A percentile compares a stretch with the other conserved stretches of the same genome.
Evolutionary conservation across 2,888 invertebrate species (phyloP).

Genomic region (Meliscaeva auricollis): DNA sequence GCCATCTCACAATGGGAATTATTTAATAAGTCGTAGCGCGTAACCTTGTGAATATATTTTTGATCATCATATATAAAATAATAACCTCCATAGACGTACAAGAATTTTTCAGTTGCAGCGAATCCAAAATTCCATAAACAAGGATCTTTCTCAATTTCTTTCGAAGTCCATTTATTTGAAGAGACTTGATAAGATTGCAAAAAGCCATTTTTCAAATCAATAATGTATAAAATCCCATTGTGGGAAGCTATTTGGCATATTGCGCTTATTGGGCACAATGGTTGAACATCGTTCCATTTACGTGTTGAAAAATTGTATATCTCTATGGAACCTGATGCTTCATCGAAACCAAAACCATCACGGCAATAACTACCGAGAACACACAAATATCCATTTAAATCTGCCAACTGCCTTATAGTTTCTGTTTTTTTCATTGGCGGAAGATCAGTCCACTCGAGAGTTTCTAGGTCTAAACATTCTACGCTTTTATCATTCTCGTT

Average conservation of each 20-base stretch:
- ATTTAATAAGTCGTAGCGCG: neutral
- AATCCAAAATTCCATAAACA: neutral
- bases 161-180: neutral
- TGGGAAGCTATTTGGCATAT: neutral
- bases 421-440: neutral
- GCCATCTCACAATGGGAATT: neutral
- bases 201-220: neutral
- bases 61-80: neutral
- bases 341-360: neutral
- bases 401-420: neutral
- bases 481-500: neutral
- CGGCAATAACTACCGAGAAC: neutral
- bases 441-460: neutral
- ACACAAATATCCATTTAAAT: neutral
- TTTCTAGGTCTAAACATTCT: neutral
- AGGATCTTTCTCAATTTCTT: neutral
- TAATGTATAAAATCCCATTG: neutral
- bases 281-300: neutral
- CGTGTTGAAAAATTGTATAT: neutral
- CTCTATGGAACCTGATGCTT: neutral
- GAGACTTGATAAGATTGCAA: neutral
- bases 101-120: neutral
- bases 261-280: neutral
- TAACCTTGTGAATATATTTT: constrained; percentile 43
- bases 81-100: neutral